Evolutionary conservation across 1,140 invertebrate genomes (phyloP), one percentile per base, ranked within the genome.

Genomic region (Eupristina koningsbergeri): DNA sequence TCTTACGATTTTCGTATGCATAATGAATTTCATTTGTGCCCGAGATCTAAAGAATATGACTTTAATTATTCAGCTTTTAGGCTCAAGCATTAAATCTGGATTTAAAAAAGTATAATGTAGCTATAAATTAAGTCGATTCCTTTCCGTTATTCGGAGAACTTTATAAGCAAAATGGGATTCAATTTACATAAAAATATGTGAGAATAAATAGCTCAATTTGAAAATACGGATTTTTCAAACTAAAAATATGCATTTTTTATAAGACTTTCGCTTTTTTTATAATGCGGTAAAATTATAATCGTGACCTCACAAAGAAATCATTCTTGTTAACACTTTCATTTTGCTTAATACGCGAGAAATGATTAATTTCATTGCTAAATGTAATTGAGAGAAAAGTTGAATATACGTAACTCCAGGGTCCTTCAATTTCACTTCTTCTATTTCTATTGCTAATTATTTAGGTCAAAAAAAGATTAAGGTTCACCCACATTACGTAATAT

Each of bases 21-120:
- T 82, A 82, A 82, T 82, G 71, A 76, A 82, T 75, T 64, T 64
- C 53, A 58, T 50, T 71, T 71, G 80, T 39, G 50, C n/a, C 31
- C 34, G 41, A 74, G 36, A 39, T 29, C 29, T 22, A n/a, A 71
- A 61, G 75, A 77, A 47, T 74, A 74, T 50, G 15, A 50, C 31
- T 71, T 80, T 71, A 36, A 80, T 80, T 71, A 81, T 74, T 63
- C 50, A 71, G 26, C 26, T 76, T 50, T 64, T 76, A 73, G 50
- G 50, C 50, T 0, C 58, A 34, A 79, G 36, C 31, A 63, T 69
- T 71, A 47, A 41, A 80, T 71, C 29, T 26, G n/a, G 63, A 80
- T 80, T 47, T 67, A 67, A 71, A 41, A 11, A 71, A n/a, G 17
- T 36, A 39, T 39, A 29, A 34, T 34, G 11, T 19, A 17, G 36